Evolutionary conservation across 2,888 invertebrate genomes (phyloP), one percentile per base, ranked within the genome.

Genomic region (Odontocerum albicorne): DNA sequence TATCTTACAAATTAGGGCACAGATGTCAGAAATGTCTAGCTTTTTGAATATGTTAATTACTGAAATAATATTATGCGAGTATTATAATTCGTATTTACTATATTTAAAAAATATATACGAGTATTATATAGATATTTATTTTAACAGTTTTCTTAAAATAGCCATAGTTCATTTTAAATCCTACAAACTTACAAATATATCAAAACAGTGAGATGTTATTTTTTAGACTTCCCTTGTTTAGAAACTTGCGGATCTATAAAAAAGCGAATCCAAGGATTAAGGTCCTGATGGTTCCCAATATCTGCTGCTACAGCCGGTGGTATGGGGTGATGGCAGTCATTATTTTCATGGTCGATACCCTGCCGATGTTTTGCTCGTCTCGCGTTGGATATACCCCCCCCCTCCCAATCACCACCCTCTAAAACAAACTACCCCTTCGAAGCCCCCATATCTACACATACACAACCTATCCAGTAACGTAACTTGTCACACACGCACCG

Each of bases 291-390:
- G 50, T 43, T 50, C 6, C 32, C 40, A 32, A 40, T 50, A 43
- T 32, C 50, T 40, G 32, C 8, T 40, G 32, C n/a, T n/a, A n/a
- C n/a, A n/a, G 13, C 21, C 33, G 32, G 50, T 16, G 35, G 42
- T 17, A 8, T 17, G 10, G 35, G 20, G 42, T 58, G 55, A 55
- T 59, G 51, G 59, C 49, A 52, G 49, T 46, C 59, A 59, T 55
- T 59, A 59, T 55, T 59, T 59, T 59, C 55, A 55, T 52, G 55
- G 58, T 58, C 59, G 55, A 59, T 55, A 55, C 59, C 55, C 55
- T 51, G 51, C 35, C 44, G 55, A 51, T 59, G 44, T 59, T 59
- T 54, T 57, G 33, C 49, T 54, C 49, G 40, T 50, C 54, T 49
- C 49, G 12, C 49, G 57, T 54, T 53, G 47, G 43, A 36, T 51